These are phyloP conservation scores for Taxidea taxus DNA, from an alignment of 2,113 vertebrate species.

Conservation along the genomic window DNA sequence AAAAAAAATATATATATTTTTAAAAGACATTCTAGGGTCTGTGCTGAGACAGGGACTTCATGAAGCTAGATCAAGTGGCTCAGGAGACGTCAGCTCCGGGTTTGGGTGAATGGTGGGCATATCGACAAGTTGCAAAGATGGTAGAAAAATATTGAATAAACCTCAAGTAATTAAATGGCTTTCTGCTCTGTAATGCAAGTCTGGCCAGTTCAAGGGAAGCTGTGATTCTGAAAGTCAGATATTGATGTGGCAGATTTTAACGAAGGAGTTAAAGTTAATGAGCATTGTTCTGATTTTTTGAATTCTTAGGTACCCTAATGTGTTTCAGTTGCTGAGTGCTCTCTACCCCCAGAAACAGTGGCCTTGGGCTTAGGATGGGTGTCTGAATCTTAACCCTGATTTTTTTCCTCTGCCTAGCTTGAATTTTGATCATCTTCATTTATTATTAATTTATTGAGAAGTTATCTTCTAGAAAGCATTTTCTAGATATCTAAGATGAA, in stretches of 20 bases:
- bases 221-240: background rate
- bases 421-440: background rate
- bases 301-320: background rate
- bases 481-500: background rate
- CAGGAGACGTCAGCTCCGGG: background rate
- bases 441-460: background rate
- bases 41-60: background rate
- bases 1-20: too few species aligned
- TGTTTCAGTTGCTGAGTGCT: background rate
- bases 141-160: background rate
- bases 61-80: background rate
- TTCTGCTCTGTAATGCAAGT: background rate
- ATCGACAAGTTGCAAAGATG: background rate
- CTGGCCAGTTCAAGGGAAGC: background rate
- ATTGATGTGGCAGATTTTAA: background rate
- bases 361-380: background rate
- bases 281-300: background rate
- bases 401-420: background rate
- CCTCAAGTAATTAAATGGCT: background rate
- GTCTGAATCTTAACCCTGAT: background rate
- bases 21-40: background rate
- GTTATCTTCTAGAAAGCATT: background rate
- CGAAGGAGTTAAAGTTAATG: background rate
- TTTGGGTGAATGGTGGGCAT: background rate
- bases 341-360: background rate